Evolutionary conservation across 2,113 vertebrate species (phyloP).

Genomic region (Pomatorhinus ruficollis): DNA sequence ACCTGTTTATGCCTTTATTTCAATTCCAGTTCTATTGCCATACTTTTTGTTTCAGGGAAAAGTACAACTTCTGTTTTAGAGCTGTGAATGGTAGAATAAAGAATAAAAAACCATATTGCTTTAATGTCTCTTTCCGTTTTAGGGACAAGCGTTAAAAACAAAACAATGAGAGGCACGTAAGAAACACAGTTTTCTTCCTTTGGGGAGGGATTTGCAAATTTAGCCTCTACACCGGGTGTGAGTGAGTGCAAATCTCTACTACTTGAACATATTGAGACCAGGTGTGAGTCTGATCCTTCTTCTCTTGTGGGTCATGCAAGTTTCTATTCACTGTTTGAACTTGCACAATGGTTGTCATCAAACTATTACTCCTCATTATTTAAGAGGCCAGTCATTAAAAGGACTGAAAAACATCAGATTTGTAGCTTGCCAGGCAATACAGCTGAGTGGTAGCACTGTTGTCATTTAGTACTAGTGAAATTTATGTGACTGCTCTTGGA

Average conservation of each 20-base stretch:
- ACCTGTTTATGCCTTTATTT: neutral
- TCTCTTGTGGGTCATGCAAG: neutral
- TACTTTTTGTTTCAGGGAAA: neutral
- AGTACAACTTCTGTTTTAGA: neutral
- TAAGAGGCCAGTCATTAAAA: neutral
- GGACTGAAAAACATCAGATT: neutral
- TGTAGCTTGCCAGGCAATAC: neutral
- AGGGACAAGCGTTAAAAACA: neutral
- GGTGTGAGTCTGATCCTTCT: neutral
- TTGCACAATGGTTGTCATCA: neutral
- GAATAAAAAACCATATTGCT: neutral
- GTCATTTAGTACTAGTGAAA: neutral
- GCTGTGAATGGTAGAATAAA: neutral
- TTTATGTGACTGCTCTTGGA: neutral
- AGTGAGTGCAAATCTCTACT: neutral
- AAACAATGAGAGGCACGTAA: neutral
- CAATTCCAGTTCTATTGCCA: neutral
- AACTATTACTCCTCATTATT: neutral
- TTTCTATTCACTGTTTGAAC: constrained; percentile 3
- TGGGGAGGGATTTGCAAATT: neutral
- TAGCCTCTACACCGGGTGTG: neutral
- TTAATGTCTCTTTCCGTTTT: neutral
- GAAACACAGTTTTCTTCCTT: neutral
- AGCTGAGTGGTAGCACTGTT: neutral
- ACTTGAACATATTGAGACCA: constrained; percentile 21